Evolutionary conservation across 2,797 vertebrate species (phyloP).

Genomic region (Acipenser transmontanus): DNA sequence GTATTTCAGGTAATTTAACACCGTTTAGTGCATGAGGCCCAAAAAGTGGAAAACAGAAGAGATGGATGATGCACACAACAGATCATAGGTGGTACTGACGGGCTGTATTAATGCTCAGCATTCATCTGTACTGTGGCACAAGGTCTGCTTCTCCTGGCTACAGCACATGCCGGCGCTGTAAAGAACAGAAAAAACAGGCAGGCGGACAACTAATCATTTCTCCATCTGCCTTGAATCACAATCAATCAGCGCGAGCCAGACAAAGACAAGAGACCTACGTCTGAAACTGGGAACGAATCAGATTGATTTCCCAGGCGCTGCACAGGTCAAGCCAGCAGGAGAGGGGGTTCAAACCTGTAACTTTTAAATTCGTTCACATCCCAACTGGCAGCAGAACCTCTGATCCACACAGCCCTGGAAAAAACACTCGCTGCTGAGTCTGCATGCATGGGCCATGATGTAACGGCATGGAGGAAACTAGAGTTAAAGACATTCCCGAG

Average conservation of each 20-base stretch:
- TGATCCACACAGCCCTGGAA: background rate
- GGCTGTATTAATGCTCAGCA: no score
- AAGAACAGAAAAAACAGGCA: slow-evolving; percentile 12
- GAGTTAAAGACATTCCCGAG: no score
- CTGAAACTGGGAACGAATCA: background rate
- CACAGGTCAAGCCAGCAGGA: background rate
- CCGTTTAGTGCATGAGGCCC: no score
- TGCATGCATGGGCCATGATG: background rate
- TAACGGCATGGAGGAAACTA: background rate
- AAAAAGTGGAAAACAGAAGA: no score
- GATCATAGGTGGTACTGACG: no score
- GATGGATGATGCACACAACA: no score
- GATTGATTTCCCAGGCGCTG: slow-evolving; percentile 7
- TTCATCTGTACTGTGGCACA: no score
- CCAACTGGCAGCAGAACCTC: slow-evolving; percentile 1
- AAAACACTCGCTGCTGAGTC: background rate
- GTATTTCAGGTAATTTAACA: no score
- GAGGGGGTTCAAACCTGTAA: background rate
- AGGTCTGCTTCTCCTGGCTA: background rate
- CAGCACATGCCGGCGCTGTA: no score
- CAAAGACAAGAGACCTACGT: background rate
- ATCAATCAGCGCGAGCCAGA: slow-evolving; percentile 6
- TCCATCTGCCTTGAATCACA: background rate
- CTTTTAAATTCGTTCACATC: background rate
- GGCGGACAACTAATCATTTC: slow-evolving; percentile 1